Conservation (phyloP, 2,113 vertebrate genomes). For the Brachyhypopomus gauderio region DNA sequence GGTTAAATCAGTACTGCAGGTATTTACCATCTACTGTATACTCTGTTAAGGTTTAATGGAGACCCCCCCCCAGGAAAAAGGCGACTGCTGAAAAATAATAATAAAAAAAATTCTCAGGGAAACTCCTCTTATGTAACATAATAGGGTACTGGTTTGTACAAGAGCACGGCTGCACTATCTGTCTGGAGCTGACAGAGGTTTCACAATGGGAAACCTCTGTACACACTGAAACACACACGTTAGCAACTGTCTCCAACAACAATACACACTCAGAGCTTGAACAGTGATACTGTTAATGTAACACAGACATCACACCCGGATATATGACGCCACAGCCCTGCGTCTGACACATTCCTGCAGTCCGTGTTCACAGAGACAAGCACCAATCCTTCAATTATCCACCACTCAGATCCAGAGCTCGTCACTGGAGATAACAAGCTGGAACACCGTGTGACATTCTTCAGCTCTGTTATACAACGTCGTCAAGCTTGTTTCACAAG, state of each 20-base stretch:
- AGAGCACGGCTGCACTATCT: conserved; percentile 40
- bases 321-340: not conserved
- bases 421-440: not conserved
- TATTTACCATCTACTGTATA: not conserved
- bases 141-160: conserved; percentile 13
- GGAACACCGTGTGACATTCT: not conserved
- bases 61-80: not conserved
- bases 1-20: not conserved
- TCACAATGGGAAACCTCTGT: conserved; percentile 56
- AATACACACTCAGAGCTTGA: conserved; percentile 34
- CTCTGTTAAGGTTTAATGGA: too few relatives aligned
- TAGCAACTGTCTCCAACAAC: conserved; percentile 51
- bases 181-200: conserved; percentile 57
- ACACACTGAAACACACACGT: conserved; percentile 46
- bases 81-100: too few relatives aligned
- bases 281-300: conserved; percentile 27
- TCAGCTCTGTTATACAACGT: not conserved
- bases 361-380: not conserved
- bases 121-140: conserved; percentile 53
- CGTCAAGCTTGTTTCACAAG: too few relatives aligned
- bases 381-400: too few relatives aligned
- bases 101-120: conserved; percentile 4
- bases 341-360: not conserved
- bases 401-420: conserved; percentile 33
- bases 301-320: not conserved